These are phyloP conservation scores for Xyliphius kryptos DNA, from an alignment of 2,113 vertebrate genomes.

Conservation along the genomic window DNA sequence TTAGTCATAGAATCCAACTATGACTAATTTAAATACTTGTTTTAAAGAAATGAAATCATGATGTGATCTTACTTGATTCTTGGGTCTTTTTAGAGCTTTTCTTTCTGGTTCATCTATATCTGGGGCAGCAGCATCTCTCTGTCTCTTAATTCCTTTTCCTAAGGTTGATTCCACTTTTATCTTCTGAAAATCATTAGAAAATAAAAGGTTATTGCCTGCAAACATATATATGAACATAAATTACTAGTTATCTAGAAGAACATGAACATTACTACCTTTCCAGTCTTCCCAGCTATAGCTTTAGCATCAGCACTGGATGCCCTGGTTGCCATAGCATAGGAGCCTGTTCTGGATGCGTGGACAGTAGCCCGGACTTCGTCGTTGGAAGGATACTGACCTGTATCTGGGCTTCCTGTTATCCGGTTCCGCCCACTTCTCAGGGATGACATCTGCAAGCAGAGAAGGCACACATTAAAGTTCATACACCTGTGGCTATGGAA, in stretches of 20 bases:
- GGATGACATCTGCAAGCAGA: slow-evolving; percentile 76
- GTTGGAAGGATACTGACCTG: too few species aligned
- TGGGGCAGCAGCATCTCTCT: slow-evolving; percentile 76
- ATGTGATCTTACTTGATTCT: slow-evolving; percentile 78
- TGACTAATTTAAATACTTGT: too few species aligned
- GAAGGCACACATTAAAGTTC: neutral
- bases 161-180: slow-evolving; percentile 78
- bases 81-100: slow-evolving; percentile 80
- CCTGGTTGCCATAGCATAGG: too few species aligned
- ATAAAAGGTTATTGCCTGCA: neutral
- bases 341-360: too few species aligned
- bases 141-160: slow-evolving; percentile 88
- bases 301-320: too few species aligned
- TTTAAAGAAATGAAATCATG: too few species aligned
- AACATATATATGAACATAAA: neutral
- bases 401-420: slow-evolving; percentile 83
- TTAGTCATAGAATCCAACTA: too few species aligned
- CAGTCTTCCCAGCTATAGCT: too few species aligned
- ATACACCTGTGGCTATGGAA: too few species aligned
- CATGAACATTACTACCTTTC: too few species aligned
- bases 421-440: slow-evolving; percentile 94
- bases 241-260: neutral
- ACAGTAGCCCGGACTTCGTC: too few species aligned
- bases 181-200: slow-evolving; percentile 22
- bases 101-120: slow-evolving; percentile 80